Evolutionary conservation across 2,888 invertebrate genomes (phyloP), one percentile per base, ranked within the genome.

Genomic region (Romanomermis culicivorax): DNA sequence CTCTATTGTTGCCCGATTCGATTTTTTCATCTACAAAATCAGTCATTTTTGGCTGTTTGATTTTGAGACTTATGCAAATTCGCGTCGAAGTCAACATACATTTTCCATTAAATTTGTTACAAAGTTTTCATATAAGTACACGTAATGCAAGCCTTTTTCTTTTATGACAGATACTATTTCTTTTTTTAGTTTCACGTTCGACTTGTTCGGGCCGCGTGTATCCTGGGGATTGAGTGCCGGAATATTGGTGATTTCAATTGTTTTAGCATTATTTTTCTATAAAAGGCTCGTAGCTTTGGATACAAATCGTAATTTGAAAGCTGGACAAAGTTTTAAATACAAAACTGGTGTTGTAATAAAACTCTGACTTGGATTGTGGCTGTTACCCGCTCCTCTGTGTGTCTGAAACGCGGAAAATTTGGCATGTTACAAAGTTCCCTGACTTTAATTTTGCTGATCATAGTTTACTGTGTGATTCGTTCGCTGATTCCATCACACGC

Each of bases 321-420:
- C 50, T 20, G 53, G 48, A 51, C 23, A 53, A 48, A 2, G 25
- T 24, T 53, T 53, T 24, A 3, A 24, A n/a, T 53, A 30, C 24
- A 53, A 53, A 25, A 53, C 50, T 7, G 53, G 53, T 53, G n/a
- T 25, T 27, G 49, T 53, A 2, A 26, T n/a, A 11, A 50, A 29
- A 25, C 26, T 53, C 50, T 53, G 23, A 45, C 48, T 20, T n/a
- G n/a, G n/a, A n/a, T n/a, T n/a, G n/a, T n/a, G n/a, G n/a, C n/a
- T n/a, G n/a, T n/a, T n/a, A n/a, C n/a, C n/a, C n/a, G n/a, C n/a
- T n/a, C n/a, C n/a, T n/a, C n/a, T n/a, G n/a, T n/a, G n/a, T n/a
- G n/a, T n/a, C n/a, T n/a, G n/a, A n/a, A n/a, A n/a, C n/a, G n/a
- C n/a, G n/a, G n/a, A n/a, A n/a, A n/a, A n/a, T n/a, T n/a, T n/a